phyloP scores from a whole-genome alignment of 2,888 invertebrate genomes.

The Troglohyphantes excavatus region DNA sequence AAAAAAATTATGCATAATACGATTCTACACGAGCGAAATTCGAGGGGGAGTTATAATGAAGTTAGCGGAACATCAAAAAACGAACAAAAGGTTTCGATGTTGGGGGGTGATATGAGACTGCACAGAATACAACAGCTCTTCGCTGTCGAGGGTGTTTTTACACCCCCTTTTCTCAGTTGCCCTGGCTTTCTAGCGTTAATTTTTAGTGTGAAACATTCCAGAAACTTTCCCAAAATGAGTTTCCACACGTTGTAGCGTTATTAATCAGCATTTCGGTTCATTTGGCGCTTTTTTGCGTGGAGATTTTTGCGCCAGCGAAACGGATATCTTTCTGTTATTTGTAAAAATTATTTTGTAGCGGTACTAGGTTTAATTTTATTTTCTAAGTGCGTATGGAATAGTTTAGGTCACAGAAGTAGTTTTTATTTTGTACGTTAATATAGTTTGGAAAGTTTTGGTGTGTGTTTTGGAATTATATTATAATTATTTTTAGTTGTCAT shows the following conservation, averaged over 20 bases:
- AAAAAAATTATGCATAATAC: slow-evolving; percentile 11
- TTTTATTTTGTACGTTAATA: no score
- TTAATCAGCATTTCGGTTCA: slow-evolving; percentile 75
- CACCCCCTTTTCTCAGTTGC: slow-evolving; percentile 5
- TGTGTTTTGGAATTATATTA: no score
- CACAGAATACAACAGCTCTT: slow-evolving; percentile 51
- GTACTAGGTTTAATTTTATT: no score
- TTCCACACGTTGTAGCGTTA: slow-evolving; percentile 68
- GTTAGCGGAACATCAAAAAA: slow-evolving; percentile 1
- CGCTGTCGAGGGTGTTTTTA: slow-evolving; percentile 33
- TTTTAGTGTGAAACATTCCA: slow-evolving; percentile 69
- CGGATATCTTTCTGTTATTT: neutral
- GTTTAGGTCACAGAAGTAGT: no score
- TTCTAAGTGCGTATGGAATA: no score
- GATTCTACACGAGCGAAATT: slow-evolving; percentile 53
- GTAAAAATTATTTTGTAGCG: neutral
- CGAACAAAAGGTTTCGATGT: slow-evolving; percentile 41
- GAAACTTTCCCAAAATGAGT: slow-evolving; percentile 74
- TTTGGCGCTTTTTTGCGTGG: slow-evolving; percentile 11
- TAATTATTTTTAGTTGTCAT: no score
- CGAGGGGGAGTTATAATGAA: slow-evolving; percentile 39
- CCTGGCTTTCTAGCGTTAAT: slow-evolving; percentile 57
- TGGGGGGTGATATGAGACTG: slow-evolving; percentile 54
- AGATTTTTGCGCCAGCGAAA: no score
- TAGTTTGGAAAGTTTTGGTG: no score